Conservation (phyloP, 2,113 vertebrate species). For the Xiphorhynchus elegans region DNA sequence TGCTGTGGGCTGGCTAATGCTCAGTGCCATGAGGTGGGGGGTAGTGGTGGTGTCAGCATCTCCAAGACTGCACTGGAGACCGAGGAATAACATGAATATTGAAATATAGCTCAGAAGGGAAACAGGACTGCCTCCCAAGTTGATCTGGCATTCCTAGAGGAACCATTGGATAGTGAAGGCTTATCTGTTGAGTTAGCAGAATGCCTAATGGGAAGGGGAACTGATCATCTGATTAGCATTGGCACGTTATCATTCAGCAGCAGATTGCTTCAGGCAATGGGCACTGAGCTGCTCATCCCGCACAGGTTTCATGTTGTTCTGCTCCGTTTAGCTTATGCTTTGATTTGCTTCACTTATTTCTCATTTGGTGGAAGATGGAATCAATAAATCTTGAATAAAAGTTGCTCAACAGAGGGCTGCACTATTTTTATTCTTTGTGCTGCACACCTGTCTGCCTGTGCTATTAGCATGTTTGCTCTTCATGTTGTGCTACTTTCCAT, state of each 20-base stretch:
- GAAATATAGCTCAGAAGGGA: background rate
- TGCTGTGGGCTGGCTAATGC: background rate
- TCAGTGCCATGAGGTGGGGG: background rate
- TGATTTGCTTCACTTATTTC: slow-evolving; percentile 49
- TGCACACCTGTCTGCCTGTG: background rate
- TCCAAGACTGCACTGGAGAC: background rate
- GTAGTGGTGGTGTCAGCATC: background rate
- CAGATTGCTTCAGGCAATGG: background rate
- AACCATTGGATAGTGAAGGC: background rate
- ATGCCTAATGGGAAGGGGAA: slow-evolving; percentile 14
- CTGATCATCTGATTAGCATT: slow-evolving; percentile 40
- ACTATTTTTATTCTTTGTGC: background rate
- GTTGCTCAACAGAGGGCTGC: background rate
- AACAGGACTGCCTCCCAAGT: background rate
- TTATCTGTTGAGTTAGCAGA: slow-evolving; percentile 14
- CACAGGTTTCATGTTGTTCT: slow-evolving; percentile 7
- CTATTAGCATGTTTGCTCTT: background rate
- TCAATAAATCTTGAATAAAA: slow-evolving; percentile 33
- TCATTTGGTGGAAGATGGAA: slow-evolving; percentile 13
- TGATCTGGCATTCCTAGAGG: background rate
- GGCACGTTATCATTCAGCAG: slow-evolving; percentile 14
- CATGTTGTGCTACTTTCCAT: background rate
- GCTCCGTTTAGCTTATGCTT: slow-evolving; percentile 32
- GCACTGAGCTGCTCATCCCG: background rate
- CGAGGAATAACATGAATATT: accelerated